Evolutionary conservation across 2,113 vertebrate genomes (phyloP), one percentile per base, ranked within the genome.

Genomic region (Anas platyrhynchos): DNA sequence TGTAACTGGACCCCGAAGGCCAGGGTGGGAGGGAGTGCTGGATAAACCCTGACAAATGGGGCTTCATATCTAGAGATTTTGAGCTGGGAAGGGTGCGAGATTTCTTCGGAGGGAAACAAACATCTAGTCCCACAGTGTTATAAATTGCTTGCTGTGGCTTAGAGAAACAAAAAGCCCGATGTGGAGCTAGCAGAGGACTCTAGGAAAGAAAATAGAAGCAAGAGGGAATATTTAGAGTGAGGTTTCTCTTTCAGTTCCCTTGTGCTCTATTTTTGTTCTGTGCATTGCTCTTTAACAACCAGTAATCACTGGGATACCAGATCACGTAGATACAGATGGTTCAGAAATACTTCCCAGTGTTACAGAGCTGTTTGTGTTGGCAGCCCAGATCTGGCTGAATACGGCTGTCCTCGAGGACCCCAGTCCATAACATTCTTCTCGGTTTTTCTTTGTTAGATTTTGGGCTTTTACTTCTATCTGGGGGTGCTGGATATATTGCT

Each of bases 241-340:
- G 69, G 87, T 96, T 96, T 96, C 94, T 96, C 93, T 96, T 96
- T 96, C 93, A 93, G 69, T 91, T 97, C 83, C 9, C 58, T 88
- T 14, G 79, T 78, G 56, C 85, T 81, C 90, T 96, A 86, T 95
- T 96, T 96, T 83, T 86, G 32, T 65, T 79, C 61, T 78, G 72
- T 0, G 0, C 27, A 7, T 72, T 88, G 69, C 52, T 34, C 34
- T 95, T 94, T 43, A 58, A 88, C 90, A 48, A 31, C 22, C 61
- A 67, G 38, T 65, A 80, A 67, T 56, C 46, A 7, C 48, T 5
- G 7, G n/a, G 67, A 80, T 54, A 34, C 38, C 0, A 1, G n/a
- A 67, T 58, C 69, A 43, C 0, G 9, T 65, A 91, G 93, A 68
- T 89, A 34, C 34, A 54, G 56, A 31, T 0, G 0, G 16, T n/a